These are phyloP conservation scores for Meandrina meandrites DNA, from an alignment of 92 coral and sea anemone genomes.

Conservation along the genomic window DNA sequence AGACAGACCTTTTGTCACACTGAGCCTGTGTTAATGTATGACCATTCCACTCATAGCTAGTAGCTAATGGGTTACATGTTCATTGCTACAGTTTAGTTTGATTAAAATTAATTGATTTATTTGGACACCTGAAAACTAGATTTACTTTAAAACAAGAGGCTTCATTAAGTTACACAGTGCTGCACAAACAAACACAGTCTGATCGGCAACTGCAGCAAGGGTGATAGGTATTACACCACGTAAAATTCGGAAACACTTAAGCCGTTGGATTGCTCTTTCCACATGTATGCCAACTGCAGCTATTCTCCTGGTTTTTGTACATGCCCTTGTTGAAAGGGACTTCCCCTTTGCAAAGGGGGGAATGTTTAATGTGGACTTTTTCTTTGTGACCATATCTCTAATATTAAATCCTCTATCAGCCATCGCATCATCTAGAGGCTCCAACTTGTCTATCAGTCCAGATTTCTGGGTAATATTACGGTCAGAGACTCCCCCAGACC, in stretches of 20 bases:
- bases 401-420: conserved; percentile 72
- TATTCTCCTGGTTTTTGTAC: conserved; percentile 36
- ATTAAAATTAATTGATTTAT: too few species aligned
- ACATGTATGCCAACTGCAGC: conserved; percentile 36
- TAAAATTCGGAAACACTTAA: conserved; percentile 27
- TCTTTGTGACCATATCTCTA: conserved; percentile 54
- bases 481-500: conserved; percentile 65
- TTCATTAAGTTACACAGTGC: conserved; percentile 32
- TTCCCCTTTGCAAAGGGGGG: conserved; percentile 68
- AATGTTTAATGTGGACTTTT: conserved; percentile 56
- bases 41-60: too few species aligned
- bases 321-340: conserved; percentile 15
- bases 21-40: too few species aligned
- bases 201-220: conserved; percentile 55
- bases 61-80: conserved; percentile 12
- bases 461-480: conserved; percentile 58
- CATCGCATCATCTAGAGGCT: conserved; percentile 67
- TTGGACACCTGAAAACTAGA: too few species aligned
- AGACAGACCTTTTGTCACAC: too few species aligned
- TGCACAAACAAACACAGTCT: conserved; percentile 44
- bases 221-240: conserved; percentile 40
- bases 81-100: too few species aligned
- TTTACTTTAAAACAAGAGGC: not conserved
- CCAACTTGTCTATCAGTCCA: conserved; percentile 66
- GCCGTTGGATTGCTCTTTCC: conserved; percentile 35